These are phyloP conservation scores for Euphonia xanthogaster DNA, from an alignment of 2,797 vertebrate genomes.

Conservation along the genomic window DNA sequence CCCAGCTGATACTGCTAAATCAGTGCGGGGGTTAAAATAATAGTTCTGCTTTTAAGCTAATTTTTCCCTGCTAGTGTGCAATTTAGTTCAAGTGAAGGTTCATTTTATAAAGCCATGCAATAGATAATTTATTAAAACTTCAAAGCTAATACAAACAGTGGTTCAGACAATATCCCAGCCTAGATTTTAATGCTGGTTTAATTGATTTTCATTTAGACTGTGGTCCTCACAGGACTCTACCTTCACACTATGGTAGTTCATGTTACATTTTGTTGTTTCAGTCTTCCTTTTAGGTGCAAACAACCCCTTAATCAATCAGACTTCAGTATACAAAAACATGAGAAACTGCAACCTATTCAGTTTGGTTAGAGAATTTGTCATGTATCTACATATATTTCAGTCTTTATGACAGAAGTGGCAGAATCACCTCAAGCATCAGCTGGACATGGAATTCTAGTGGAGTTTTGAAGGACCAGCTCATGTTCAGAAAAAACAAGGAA, in stretches of 20 bases:
- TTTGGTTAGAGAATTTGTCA: not conserved
- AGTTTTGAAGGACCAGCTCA: not conserved
- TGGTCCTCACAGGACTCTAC: not conserved
- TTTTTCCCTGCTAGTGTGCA: not conserved
- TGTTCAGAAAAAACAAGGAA: not conserved
- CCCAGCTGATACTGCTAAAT: not conserved
- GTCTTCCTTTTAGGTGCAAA: not conserved
- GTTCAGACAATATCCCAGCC: not conserved
- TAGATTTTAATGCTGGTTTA: not conserved
- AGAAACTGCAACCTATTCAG: not conserved
- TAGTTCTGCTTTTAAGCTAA: not conserved
- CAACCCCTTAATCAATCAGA: not conserved
- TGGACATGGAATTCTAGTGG: not conserved
- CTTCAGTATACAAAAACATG: not conserved
- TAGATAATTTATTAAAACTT: not conserved
- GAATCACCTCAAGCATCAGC: not conserved
- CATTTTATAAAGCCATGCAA: not conserved
- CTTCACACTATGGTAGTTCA: not conserved
- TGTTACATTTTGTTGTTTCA: not conserved
- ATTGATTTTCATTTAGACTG: not conserved
- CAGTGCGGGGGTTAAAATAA: fast-evolving
- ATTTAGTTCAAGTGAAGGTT: not conserved
- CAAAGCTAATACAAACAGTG: not conserved
- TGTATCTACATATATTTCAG: not conserved
- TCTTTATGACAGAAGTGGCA: not conserved